Conservation (phyloP, 2,797 vertebrate genomes). For the Champsocephalus gunnari region DNA sequence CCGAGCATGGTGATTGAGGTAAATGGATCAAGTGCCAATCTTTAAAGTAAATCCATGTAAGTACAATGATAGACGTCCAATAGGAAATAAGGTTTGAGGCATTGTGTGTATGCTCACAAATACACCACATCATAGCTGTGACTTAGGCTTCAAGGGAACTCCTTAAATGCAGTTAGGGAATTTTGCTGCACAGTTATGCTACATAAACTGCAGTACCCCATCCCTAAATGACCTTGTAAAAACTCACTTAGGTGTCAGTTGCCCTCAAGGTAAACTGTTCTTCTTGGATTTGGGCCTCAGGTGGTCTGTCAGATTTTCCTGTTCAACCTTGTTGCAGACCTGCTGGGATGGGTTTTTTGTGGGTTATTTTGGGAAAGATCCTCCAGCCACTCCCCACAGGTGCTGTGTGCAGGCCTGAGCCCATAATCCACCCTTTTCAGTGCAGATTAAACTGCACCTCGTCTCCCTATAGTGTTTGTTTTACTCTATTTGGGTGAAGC, state of each 20-base stretch:
- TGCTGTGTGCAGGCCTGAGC: slow-evolving; percentile 72
- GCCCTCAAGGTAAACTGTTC: slow-evolving; percentile 54
- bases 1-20: slow-evolving; percentile 63
- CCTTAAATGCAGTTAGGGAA: slow-evolving; percentile 52
- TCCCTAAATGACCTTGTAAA: slow-evolving; percentile 71
- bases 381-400: slow-evolving; percentile 75
- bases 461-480: slow-evolving; percentile 32
- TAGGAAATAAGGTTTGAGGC: slow-evolving; percentile 60
- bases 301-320: slow-evolving; percentile 48
- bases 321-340: slow-evolving; percentile 57
- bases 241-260: slow-evolving; percentile 65
- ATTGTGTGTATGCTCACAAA: slow-evolving; percentile 40
- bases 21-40: slow-evolving; percentile 72
- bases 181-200: slow-evolving; percentile 55
- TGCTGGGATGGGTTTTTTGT: slow-evolving; percentile 57
- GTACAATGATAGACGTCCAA: slow-evolving; percentile 55
- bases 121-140: slow-evolving; percentile 59
- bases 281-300: slow-evolving; percentile 49
- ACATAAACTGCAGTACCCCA: slow-evolving; percentile 61
- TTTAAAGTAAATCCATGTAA: slow-evolving; percentile 73
- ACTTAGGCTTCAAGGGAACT: slow-evolving; percentile 45
- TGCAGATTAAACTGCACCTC: slow-evolving; percentile 50
- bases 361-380: slow-evolving; percentile 59
- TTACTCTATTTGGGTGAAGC: slow-evolving; percentile 19
- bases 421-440: slow-evolving; percentile 72